Evolutionary conservation across 2,113 vertebrate genomes (phyloP).

Genomic region (Xenopus laevis): DNA sequence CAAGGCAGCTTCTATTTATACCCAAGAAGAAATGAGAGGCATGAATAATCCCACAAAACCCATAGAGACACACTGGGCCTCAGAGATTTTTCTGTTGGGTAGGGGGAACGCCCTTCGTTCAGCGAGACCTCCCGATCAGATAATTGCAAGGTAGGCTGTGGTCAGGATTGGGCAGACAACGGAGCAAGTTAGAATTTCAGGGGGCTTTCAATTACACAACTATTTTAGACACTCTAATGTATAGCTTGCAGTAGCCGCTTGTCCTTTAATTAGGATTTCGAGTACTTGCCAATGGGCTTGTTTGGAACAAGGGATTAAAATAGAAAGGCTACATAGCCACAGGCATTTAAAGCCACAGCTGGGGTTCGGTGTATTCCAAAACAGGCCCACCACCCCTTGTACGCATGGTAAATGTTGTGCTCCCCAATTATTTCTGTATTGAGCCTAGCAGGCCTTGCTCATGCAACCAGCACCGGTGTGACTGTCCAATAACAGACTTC

Average conservation of each 20-base stretch:
- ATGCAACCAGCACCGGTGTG: too few species aligned
- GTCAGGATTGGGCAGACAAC: background rate
- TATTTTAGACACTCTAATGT: slow-evolving; percentile 16
- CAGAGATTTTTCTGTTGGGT: background rate
- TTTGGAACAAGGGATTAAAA: slow-evolving; percentile 9
- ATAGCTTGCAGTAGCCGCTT: background rate
- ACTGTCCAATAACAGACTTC: too few species aligned
- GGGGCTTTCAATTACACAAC: background rate
- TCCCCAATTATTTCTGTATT: too few species aligned
- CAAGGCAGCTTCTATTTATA: slow-evolving; percentile 2
- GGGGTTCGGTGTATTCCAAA: too few species aligned
- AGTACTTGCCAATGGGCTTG: background rate
- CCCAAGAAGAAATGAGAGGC: slow-evolving; percentile 1
- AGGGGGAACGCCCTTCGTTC: background rate
- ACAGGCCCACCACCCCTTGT: too few species aligned
- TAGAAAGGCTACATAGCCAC: background rate
- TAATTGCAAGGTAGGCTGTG: slow-evolving; percentile 22
- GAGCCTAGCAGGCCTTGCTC: too few species aligned
- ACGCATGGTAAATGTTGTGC: too few species aligned
- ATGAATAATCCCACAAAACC: background rate
- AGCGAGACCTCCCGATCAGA: background rate
- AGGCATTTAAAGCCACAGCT: too few species aligned
- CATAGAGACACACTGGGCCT: background rate
- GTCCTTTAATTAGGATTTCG: slow-evolving; percentile 15
- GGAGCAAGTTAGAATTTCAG: background rate